Evolutionary conservation across 1,140 invertebrate species (phyloP).

Genomic region (Pseudomyrmex pallidus): DNA sequence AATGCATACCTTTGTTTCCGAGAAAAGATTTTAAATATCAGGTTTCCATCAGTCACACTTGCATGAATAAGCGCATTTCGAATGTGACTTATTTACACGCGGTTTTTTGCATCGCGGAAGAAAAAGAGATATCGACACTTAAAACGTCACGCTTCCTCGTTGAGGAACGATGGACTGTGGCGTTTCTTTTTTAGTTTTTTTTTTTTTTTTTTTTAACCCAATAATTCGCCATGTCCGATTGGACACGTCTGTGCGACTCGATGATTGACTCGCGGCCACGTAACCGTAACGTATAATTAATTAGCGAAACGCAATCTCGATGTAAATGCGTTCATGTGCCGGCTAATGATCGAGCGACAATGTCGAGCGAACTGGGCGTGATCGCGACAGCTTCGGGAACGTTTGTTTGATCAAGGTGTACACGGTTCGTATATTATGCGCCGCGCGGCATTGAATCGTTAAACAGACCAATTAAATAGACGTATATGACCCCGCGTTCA

Average conservation of each 20-base stretch:
- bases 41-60: neutral
- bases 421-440: constrained; percentile 46
- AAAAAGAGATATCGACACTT: constrained; percentile 9
- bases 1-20: neutral
- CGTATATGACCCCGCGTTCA: constrained; percentile 13
- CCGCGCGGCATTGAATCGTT: constrained; percentile 43
- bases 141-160: neutral
- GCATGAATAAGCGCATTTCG: neutral
- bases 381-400: constrained; percentile 48
- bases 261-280: constrained; percentile 42
- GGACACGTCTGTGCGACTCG: constrained; percentile 8
- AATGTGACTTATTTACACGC: neutral
- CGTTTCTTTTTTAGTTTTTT: constrained; percentile 30
- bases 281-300: constrained; percentile 48
- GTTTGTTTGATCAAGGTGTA: constrained; percentile 56
- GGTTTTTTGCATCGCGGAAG: too few species aligned
- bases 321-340: constrained; percentile 53
- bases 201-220: constrained; percentile 10
- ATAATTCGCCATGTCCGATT: too few species aligned
- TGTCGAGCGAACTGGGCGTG: constrained; percentile 43
- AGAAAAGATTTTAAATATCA: constrained; percentile 3
- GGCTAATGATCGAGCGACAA: constrained; percentile 50
- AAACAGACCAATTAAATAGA: constrained; percentile 56
- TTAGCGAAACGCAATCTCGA: constrained; percentile 57
- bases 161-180: neutral